phyloP scores from a whole-genome alignment of 2,113 vertebrate species.

The Dicaeum eximium region DNA sequence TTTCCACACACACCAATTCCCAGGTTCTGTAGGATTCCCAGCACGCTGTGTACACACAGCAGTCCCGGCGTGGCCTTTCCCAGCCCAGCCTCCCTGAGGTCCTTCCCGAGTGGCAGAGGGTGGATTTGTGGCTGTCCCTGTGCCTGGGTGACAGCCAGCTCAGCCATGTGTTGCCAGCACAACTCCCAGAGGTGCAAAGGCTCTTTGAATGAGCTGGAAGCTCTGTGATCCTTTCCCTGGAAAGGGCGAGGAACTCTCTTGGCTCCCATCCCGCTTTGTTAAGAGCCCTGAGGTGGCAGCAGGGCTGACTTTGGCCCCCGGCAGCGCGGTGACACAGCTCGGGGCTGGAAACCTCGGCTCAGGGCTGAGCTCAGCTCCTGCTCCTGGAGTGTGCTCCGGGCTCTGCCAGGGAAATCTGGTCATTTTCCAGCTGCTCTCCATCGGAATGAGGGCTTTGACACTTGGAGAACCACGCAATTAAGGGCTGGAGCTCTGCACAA shows the following conservation, averaged over 20 bases:
- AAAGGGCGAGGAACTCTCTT: neutral
- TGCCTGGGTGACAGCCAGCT: neutral
- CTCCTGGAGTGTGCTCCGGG: neutral
- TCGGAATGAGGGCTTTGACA: slow-evolving; percentile 38
- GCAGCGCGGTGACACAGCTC: neutral
- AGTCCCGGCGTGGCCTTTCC: neutral
- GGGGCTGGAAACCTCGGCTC: neutral
- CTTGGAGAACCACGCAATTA: neutral
- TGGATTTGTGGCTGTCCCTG: neutral
- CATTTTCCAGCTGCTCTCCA: slow-evolving; percentile 41
- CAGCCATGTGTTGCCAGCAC: neutral
- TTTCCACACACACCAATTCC: neutral
- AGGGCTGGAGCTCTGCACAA: neutral
- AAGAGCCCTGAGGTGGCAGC: neutral
- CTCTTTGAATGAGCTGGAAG: neutral
- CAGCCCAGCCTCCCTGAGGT: neutral
- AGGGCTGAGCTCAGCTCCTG: neutral
- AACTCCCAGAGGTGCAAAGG: slow-evolving; percentile 2
- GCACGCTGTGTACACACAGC: fast-evolving
- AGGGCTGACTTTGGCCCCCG: slow-evolving; percentile 2
- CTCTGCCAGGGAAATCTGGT: slow-evolving; percentile 19
- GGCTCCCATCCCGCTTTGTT: neutral
- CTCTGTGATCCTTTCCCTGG: neutral
- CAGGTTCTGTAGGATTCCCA: fast-evolving
- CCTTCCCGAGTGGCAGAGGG: neutral